Evolutionary conservation across 2,113 vertebrate species (phyloP).

Genomic region (Globicephala melas): DNA sequence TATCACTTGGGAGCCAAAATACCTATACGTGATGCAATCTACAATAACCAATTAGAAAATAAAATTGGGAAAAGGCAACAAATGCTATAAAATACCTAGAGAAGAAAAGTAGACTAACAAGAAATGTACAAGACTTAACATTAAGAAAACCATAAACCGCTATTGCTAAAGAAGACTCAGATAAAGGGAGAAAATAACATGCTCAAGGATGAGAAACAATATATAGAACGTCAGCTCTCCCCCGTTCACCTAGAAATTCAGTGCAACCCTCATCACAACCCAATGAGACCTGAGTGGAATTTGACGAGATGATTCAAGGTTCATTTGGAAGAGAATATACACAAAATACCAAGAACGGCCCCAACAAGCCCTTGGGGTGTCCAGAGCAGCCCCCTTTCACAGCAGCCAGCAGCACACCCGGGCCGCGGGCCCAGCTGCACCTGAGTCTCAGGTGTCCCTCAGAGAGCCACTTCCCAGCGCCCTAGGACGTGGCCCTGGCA

Average conservation of each 20-base stretch:
- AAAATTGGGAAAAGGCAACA: neutral
- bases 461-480: neutral
- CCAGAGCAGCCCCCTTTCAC: neutral
- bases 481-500: neutral
- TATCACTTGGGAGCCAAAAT: neutral
- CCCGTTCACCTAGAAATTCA: neutral
- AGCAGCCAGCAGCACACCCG: neutral
- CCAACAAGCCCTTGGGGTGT: neutral
- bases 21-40: no score
- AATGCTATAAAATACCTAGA: neutral
- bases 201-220: neutral
- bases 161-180: accelerated
- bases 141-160: neutral
- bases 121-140: neutral
- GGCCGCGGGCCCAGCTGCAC: accelerated
- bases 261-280: neutral
- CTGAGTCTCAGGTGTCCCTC: neutral
- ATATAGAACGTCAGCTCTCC: neutral
- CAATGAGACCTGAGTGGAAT: neutral
- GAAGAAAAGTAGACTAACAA: neutral
- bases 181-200: accelerated
- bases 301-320: neutral
- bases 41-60: neutral
- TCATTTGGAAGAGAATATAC: neutral
- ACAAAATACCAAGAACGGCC: neutral